Base-by-base conservation (phyloP, 1,140 invertebrate species). In the Meteorus sp. region DNA sequence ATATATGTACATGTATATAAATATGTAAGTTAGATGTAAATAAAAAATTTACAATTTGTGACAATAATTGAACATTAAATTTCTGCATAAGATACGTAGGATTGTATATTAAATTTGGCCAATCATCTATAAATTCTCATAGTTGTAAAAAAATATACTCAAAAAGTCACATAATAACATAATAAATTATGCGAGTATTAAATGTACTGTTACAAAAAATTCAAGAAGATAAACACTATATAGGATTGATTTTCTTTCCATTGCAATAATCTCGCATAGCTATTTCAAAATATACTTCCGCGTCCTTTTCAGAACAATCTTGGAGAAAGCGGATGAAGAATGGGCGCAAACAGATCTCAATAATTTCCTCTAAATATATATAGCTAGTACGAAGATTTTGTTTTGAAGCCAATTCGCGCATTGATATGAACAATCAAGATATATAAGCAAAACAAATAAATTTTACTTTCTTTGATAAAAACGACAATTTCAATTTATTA, bases 401-500 rank as follows among this genome's bases (percentile, higher is more conserved):
- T 29, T n/a, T n/a, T n/a, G n/a, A n/a, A n/a, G n/a, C n/a, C n/a
- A n/a, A n/a, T n/a, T n/a, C n/a, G n/a, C n/a, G n/a, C n/a, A n/a
- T n/a, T n/a, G n/a, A n/a, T n/a, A n/a, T n/a, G n/a, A n/a, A n/a
- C n/a, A n/a, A n/a, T n/a, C 29, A 33, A 33, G 7, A 33, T 1
- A 33, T 8, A 3, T 11, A 39, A 13, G 17, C n/a, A 13, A 37
- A 37, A 37, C 4, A 2, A 39, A 2, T 39, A 39, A 39, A 11
- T 15, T 11, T 15, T 39, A 39, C 17, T n/a, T n/a, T n/a, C n/a
- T 29, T 29, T 29, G 9, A 44, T 44, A 6, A 69, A 66, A 68
- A 68, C 63, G 33, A 20, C 66, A 68, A 58, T 63, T 62, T 58
- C 63, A 62, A 72, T 68, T 69, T 71, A 65, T 67, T 70, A 64